A percentile compares a stretch with the other conserved stretches of the same genome.
Conservation (phyloP, 2,888 invertebrate genomes). For the Teinopalpus imperialis region DNA sequence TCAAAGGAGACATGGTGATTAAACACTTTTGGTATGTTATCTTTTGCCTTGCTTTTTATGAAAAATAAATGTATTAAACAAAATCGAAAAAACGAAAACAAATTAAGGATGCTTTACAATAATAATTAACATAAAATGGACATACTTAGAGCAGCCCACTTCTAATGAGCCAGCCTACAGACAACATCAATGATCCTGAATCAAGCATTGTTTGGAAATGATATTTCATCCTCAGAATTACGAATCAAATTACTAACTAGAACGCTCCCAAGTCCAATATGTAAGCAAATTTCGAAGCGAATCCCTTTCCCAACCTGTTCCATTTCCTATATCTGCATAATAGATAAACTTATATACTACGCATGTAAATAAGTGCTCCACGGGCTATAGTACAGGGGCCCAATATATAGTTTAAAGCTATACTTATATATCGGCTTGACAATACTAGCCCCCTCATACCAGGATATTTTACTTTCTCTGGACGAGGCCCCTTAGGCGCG, state of each 20-base stretch:
- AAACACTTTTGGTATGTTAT: too few relatives aligned
- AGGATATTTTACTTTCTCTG: constrained; percentile 82
- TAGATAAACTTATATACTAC: constrained; percentile 75
- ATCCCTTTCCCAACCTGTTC: constrained; percentile 65
- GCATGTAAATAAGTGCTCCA: constrained; percentile 77
- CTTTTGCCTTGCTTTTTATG: too few relatives aligned
- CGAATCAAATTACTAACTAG: constrained; percentile 52
- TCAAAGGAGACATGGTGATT: too few relatives aligned
- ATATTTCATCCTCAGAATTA: constrained; percentile 8
- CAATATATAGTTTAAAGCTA: constrained; percentile 81
- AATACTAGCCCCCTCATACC: constrained; percentile 80
- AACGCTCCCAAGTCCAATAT: constrained; percentile 53
- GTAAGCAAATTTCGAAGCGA: constrained; percentile 63
- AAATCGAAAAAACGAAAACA: too few relatives aligned
- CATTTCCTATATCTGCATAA: constrained; percentile 78
- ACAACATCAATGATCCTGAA: too few relatives aligned
- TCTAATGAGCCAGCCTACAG: too few relatives aligned
- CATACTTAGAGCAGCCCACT: too few relatives aligned
- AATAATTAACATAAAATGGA: too few relatives aligned
- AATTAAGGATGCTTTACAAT: too few relatives aligned
- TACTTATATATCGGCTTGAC: constrained; percentile 78
- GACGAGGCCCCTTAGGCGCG: constrained; percentile 76
- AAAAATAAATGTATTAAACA: too few relatives aligned
- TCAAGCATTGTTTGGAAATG: constrained; percentile 6
- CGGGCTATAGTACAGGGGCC: constrained; percentile 62